A percentile compares a stretch with the other conserved stretches of the same genome.
Conservation (phyloP, 2,888 invertebrate genomes). For the Dione juno region DNA sequence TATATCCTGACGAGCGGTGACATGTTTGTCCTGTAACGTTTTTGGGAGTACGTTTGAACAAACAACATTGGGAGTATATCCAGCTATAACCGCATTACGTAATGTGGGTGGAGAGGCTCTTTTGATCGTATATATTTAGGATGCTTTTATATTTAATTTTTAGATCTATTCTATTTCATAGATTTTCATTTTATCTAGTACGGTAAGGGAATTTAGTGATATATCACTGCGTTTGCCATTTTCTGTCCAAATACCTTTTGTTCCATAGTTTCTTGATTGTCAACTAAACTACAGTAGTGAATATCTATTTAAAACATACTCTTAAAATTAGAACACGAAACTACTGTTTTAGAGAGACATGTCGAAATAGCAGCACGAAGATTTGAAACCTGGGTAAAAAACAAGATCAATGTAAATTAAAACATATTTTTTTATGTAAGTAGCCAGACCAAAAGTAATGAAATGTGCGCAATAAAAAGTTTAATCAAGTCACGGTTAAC, state of each 20-base stretch:
- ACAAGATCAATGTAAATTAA: too few relatives aligned
- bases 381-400: too few relatives aligned
- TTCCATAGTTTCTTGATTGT: too few relatives aligned
- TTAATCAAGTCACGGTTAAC: conserved; percentile 9
- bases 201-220: not conserved
- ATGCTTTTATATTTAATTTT: not conserved
- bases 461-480: not conserved
- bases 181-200: not conserved
- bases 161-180: not conserved
- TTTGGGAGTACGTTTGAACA: conserved; percentile 41
- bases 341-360: too few relatives aligned
- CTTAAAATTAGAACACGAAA: too few relatives aligned
- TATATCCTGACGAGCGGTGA: conserved; percentile 60
- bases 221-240: not conserved
- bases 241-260: too few relatives aligned
- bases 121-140: not conserved
- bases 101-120: not conserved
- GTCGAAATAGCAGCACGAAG: too few relatives aligned
- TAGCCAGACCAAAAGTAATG: not conserved
- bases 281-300: too few relatives aligned
- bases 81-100: conserved; percentile 15
- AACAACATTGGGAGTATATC: conserved; percentile 15
- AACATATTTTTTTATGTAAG: not conserved
- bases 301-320: too few relatives aligned
- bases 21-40: conserved; percentile 57